Evolutionary conservation across 1,140 invertebrate genomes (phyloP), one percentile per base, ranked within the genome.

Genomic region (Drosophila bipectinata): DNA sequence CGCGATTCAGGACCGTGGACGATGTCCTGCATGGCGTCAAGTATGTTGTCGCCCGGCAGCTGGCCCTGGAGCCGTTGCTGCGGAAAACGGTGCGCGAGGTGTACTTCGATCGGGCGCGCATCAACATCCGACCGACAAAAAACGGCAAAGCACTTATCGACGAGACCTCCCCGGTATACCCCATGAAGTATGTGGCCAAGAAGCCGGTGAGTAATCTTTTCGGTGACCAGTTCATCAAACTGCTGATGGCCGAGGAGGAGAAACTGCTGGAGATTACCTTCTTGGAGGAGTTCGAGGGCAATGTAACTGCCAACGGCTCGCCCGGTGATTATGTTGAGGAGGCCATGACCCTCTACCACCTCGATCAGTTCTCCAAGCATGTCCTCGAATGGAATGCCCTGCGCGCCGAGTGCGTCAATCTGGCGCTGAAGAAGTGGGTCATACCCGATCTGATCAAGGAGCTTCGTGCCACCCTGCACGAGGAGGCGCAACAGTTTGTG

Each of bases 351-450:
- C 92, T 99, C 0, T 99, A 98, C 91, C 95, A 97, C 63, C 89
- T 96, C 93, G 99, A 99, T 93, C 99, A 99, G 92, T 99, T 98
- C 92, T 98, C 97, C 79, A 97, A 98, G 77, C 96, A 96, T 75
- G 98, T 99, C 0, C 96, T 99, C 89, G 97, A 98, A 66, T 99
- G 99, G 99, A 99, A 99, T 92, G 93, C 95, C 0, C 88, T 99
- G 49, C 93, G 99, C 32, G 94, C 95, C 0, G 95, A 98, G 76
- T 97, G 97, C 61, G 95, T 99, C 0, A 96, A 98, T 72, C 93
- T 97, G 53, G 98, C 98, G 0, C 93, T 99, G 7, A 96, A 94
- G 6, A 96, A 97, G 72, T 96, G 98, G 91, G 94, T 99, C 0
- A 96, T 98, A 83, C 98, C 98, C 0, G 96, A 97, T 81, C 93